phyloP scores from a whole-genome alignment of 2,797 vertebrate genomes.

The Coendou prehensilis region DNA sequence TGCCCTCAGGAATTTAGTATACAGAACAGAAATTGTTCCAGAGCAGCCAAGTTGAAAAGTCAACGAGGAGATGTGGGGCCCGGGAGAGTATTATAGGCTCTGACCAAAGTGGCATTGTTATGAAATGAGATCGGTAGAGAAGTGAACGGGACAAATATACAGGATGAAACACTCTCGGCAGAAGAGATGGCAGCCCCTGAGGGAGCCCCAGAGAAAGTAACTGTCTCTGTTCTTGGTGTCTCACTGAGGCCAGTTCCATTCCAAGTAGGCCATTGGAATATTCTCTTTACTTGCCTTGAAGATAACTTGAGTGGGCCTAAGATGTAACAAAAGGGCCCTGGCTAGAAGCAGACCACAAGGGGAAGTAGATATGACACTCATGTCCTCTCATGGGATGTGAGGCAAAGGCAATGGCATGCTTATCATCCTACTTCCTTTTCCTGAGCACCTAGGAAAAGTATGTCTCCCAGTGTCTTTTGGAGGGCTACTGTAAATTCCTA shows the following conservation, averaged over 20 bases:
- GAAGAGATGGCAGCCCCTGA: neutral
- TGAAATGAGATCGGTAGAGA: slow-evolving; percentile 21
- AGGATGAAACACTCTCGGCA: neutral
- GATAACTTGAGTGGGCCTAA: neutral
- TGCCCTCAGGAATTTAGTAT: neutral
- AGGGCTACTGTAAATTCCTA: neutral
- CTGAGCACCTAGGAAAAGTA: neutral
- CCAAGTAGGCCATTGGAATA: neutral
- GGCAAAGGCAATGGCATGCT: neutral
- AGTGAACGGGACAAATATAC: neutral
- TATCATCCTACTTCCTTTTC: neutral
- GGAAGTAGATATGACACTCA: neutral
- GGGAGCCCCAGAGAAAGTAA: neutral
- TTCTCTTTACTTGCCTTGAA: neutral
- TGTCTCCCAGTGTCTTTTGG: neutral
- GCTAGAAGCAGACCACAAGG: neutral
- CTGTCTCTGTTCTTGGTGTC: neutral
- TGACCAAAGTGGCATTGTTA: neutral
- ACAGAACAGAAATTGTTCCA: neutral
- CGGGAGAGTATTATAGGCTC: neutral
- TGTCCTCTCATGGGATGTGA: neutral
- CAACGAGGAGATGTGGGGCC: neutral
- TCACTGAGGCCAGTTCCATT: neutral
- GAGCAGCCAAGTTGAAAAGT: neutral
- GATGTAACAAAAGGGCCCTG: neutral